Evolutionary conservation across 2,797 vertebrate genomes (phyloP).

Genomic region (Tenualosa thibaudeaui): DNA sequence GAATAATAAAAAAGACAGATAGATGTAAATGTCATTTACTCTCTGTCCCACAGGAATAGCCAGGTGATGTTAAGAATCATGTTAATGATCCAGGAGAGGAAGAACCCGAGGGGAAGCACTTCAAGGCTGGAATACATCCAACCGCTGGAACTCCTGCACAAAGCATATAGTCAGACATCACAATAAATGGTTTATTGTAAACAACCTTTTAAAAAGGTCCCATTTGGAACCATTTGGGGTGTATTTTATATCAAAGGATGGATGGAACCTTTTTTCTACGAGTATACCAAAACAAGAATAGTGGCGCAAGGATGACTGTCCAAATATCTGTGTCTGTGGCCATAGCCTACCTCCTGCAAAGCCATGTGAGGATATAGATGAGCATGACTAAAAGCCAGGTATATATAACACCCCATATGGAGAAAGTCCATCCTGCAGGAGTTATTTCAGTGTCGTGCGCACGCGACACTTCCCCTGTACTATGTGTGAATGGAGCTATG

Average conservation of each 20-base stretch:
- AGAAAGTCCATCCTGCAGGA: slow-evolving; percentile 76
- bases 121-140: slow-evolving; percentile 52
- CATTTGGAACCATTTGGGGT: too few relatives aligned
- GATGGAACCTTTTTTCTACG: too few relatives aligned
- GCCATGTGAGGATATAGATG: slow-evolving; percentile 65
- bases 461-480: slow-evolving; percentile 66
- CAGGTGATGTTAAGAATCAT: slow-evolving; percentile 72
- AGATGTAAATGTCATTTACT: slow-evolving; percentile 58
- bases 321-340: neutral
- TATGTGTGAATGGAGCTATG: slow-evolving; percentile 63
- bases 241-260: too few relatives aligned
- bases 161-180: slow-evolving; percentile 55
- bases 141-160: slow-evolving; percentile 42
- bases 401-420: slow-evolving; percentile 77
- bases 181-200: too few relatives aligned
- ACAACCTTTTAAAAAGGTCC: too few relatives aligned
- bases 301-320: too few relatives aligned
- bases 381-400: slow-evolving; percentile 72
- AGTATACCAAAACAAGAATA: too few relatives aligned
- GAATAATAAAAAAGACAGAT: too few relatives aligned
- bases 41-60: slow-evolving; percentile 76
- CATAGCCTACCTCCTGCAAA: slow-evolving; percentile 67
- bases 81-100: slow-evolving; percentile 71
- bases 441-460: slow-evolving; percentile 71
- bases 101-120: slow-evolving; percentile 71